phyloP scores from a whole-genome alignment of 2,797 vertebrate species.

The Pseudomugil gertrudae region DNA sequence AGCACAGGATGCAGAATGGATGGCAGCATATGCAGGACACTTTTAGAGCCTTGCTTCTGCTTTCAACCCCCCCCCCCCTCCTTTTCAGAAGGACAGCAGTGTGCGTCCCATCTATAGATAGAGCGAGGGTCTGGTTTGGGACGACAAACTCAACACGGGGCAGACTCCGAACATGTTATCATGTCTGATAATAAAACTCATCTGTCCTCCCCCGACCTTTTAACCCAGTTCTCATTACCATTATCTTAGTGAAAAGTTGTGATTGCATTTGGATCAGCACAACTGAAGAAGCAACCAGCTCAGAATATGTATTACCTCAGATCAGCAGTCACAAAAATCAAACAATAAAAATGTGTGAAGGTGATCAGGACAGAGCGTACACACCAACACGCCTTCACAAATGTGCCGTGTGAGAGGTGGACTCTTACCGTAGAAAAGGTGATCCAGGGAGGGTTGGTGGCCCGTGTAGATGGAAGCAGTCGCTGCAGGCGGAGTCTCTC shows the following conservation, averaged over 20 bases:
- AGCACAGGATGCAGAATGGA: slow-evolving; percentile 14
- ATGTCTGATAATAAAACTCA: slow-evolving; percentile 32
- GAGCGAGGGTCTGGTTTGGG: slow-evolving; percentile 46
- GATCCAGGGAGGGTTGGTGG: slow-evolving; percentile 81
- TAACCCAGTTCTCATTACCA: too few species aligned
- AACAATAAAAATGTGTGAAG: slow-evolving; percentile 13
- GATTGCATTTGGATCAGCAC: too few species aligned
- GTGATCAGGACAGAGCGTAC: slow-evolving; percentile 25
- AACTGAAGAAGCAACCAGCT: background rate
- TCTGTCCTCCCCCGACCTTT: slow-evolving; percentile 23
- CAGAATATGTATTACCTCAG: background rate
- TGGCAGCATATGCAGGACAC: slow-evolving; percentile 52
- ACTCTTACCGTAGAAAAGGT: slow-evolving; percentile 83
- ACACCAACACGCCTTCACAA: background rate
- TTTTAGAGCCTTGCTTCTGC: slow-evolving; percentile 63
- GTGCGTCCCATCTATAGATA: slow-evolving; percentile 63
- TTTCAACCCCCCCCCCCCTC: slow-evolving; percentile 46
- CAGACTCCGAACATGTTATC: slow-evolving; percentile 22
- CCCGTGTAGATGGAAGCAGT: slow-evolving; percentile 63
- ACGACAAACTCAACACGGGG: slow-evolving; percentile 27
- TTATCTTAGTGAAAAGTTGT: too few species aligned
- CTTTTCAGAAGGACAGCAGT: slow-evolving; percentile 45
- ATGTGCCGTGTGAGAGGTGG: slow-evolving; percentile 16
- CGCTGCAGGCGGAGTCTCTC: slow-evolving; percentile 83
- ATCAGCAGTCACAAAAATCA: slow-evolving; percentile 14